These are phyloP conservation scores for Slavum lentiscoides DNA, from an alignment of 2,888 invertebrate genomes.

Conservation along the genomic window DNA sequence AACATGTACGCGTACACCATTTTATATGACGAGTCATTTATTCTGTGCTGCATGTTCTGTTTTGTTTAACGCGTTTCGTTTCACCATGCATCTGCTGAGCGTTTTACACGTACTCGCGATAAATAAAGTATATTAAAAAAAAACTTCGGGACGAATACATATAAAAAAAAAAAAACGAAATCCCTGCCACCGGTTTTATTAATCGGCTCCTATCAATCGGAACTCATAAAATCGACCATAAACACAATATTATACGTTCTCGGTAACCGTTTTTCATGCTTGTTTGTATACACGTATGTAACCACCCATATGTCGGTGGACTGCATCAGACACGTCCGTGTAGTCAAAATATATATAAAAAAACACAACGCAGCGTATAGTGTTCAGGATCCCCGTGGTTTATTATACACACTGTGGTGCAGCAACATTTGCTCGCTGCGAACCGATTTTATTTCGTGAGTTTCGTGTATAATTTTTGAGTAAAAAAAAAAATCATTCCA, in stretches of 20 bases:
- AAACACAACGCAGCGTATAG: background rate
- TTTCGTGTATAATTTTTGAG: too few species aligned
- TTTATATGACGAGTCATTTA: background rate
- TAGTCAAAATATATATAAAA: background rate
- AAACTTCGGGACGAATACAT: background rate
- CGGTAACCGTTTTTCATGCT: slow-evolving; percentile 18
- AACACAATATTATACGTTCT: slow-evolving; percentile 21
- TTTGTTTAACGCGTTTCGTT: slow-evolving; percentile 36
- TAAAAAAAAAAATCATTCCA: too few species aligned
- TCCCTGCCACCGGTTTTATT: slow-evolving; percentile 35
- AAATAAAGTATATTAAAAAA: slow-evolving; percentile 21
- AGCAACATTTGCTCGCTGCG: too few species aligned
- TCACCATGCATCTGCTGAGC: slow-evolving; percentile 40
- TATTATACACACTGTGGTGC: too few species aligned
- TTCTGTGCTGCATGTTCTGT: slow-evolving; percentile 17
- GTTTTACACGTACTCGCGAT: slow-evolving; percentile 36
- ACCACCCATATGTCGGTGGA: slow-evolving; percentile 1
- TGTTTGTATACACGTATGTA: too few species aligned
- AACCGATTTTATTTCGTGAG: too few species aligned
- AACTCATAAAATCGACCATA: slow-evolving; percentile 49
- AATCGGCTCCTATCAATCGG: slow-evolving; percentile 51
- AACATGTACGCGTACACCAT: background rate
- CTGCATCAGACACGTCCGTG: slow-evolving; percentile 13
- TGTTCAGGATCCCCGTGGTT: too few species aligned
- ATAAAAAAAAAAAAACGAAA: slow-evolving; percentile 11